Evolutionary conservation across 92 coral and sea anemone species (phyloP).

Genomic region (Plumapathes pennacea): DNA sequence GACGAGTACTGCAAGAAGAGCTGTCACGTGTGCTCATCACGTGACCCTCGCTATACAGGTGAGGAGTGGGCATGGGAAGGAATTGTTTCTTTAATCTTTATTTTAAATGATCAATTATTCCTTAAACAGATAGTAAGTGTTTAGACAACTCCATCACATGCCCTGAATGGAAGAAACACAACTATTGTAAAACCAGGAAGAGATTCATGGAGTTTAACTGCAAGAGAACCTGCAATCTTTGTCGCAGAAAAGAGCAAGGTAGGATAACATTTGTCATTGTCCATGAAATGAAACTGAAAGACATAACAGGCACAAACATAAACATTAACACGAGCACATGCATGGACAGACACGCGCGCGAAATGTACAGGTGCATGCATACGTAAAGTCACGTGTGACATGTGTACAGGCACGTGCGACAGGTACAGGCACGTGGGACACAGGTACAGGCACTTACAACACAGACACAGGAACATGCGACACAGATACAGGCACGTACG

Average conservation of each 20-base stretch:
- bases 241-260: slow-evolving; percentile 39
- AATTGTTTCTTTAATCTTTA: not conserved
- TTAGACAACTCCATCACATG: slow-evolving; percentile 70
- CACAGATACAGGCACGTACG: too few relatives aligned
- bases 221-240: slow-evolving; percentile 65
- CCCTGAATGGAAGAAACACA: slow-evolving; percentile 32
- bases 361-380: too few relatives aligned
- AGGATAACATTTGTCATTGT: too few relatives aligned
- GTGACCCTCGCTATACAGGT: slow-evolving; percentile 36
- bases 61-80: not conserved
- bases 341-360: too few relatives aligned
- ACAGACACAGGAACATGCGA: too few relatives aligned
- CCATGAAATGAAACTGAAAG: too few relatives aligned
- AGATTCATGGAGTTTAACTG: slow-evolving; percentile 54
- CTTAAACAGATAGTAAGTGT: slow-evolving; percentile 24
- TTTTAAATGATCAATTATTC: slow-evolving; percentile 11
- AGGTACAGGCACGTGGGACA: too few relatives aligned
- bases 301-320: too few relatives aligned
- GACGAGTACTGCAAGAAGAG: slow-evolving; percentile 67
- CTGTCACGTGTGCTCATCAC: slow-evolving; percentile 54
- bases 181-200: slow-evolving; percentile 45
- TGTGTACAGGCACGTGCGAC: too few relatives aligned
- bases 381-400: too few relatives aligned
- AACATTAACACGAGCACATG: too few relatives aligned
- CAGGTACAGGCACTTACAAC: too few relatives aligned